Base-by-base conservation (phyloP, 2,797 vertebrate genomes). In the Typhlichthys subterraneus region DNA sequence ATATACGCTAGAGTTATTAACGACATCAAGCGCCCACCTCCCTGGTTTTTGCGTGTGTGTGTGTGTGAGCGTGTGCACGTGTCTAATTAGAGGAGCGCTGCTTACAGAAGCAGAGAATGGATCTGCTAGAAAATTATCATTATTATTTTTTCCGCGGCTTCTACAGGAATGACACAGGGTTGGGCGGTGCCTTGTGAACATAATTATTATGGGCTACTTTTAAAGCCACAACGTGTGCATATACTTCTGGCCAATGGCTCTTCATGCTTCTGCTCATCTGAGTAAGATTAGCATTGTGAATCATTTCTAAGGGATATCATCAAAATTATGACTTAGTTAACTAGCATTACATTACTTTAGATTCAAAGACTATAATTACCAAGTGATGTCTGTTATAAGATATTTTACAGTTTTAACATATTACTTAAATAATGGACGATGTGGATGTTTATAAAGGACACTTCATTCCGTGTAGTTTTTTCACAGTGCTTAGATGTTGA, bases 71-170 rank as follows among this genome's bases (percentile, higher is more conserved):
- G 80, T 64, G 51, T 23, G 70, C 72, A 67, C 71, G 72, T 85
- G 86, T 89, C 89, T 92, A 93, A 93, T 93, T 93, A 93, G 93
- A 91, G 83, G 77, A 71, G 77, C 75, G 72, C 80, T 91, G 91
- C 87, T 87, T 89, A 91, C 87, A 89, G 82, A 86, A 88, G 88
- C 87, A 87, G 83, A 87, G 84, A 91, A 89, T 90, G 83, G 87
- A 81, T 90, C 87, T 84, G 87, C 85, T 83, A 86, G 86, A 92
- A 91, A 89, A 91, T 89, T 89, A 85, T 88, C 72, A 82, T 90
- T 85, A 81, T 88, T 88, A 75, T 79, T 87, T 82, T 79, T 88
- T 82, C 80, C 69, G 76, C 47, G 72, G 80, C 80, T 84, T 84
- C 83, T 75, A 81, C 77, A 88, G 83, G 79, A 85, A 67, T 80